Conservation (phyloP, 2,888 invertebrate genomes). For the Lithophane socia region DNA sequence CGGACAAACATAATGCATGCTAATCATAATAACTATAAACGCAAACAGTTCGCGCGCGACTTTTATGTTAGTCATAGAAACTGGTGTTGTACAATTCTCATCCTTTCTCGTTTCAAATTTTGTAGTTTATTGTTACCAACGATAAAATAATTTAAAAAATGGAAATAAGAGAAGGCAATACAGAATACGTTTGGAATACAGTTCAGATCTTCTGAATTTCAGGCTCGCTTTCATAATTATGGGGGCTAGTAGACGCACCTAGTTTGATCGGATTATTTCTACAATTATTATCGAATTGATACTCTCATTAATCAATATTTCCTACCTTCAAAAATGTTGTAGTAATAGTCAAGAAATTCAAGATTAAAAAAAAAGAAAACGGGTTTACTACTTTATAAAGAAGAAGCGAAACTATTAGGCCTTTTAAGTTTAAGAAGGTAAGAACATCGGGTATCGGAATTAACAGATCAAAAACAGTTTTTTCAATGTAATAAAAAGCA, state of each 20-base stretch:
- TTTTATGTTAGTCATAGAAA: neutral
- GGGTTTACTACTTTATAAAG: neutral
- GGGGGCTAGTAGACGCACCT: neutral
- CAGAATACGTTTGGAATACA: neutral
- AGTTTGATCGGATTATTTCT: neutral
- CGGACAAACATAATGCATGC: conserved; percentile 76
- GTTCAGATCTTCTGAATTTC: neutral
- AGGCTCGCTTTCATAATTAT: neutral
- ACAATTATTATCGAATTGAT: neutral
- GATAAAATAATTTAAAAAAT: neutral
- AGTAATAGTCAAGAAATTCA: neutral
- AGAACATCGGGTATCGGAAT: conserved; percentile 59
- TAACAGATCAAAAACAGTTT: conserved; percentile 30
- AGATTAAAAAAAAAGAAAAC: neutral
- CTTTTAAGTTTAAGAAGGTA: conserved; percentile 57
- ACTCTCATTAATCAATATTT: neutral
- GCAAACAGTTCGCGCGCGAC: conserved; percentile 73
- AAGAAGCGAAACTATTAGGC: neutral
- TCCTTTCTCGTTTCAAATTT: neutral
- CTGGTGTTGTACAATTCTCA: neutral
- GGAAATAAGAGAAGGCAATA: neutral
- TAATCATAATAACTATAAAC: conserved; percentile 79
- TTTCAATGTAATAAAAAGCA: conserved; percentile 24
- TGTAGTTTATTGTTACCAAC: neutral
- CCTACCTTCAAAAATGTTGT: neutral